These are phyloP conservation scores for Julus scandinavius DNA, from an alignment of 2,888 invertebrate species.

Conservation along the genomic window DNA sequence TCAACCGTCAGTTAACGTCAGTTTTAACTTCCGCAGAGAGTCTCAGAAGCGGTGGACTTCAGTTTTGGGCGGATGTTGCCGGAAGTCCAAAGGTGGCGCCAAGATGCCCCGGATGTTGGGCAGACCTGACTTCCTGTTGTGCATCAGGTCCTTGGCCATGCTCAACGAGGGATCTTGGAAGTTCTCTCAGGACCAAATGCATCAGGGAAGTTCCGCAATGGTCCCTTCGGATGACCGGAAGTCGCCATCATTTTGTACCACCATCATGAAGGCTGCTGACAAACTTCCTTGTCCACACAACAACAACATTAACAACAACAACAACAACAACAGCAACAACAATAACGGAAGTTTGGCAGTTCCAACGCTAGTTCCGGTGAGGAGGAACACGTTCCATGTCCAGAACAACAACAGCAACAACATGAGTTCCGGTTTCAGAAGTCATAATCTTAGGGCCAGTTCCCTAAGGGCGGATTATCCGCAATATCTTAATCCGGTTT, in stretches of 20 bases:
- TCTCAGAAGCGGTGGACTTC: neutral
- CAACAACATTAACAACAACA: neutral
- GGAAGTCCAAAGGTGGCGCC: slow-evolving; percentile 4
- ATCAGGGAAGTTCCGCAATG: neutral
- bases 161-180: slow-evolving; percentile 49
- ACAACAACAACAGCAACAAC: neutral
- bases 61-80: neutral
- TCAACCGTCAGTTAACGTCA: too few species aligned
- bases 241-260: too few species aligned
- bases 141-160: neutral
- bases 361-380: neutral
- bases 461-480: neutral
- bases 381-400: slow-evolving; percentile 6
- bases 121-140: slow-evolving; percentile 36
- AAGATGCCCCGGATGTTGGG: slow-evolving; percentile 26
- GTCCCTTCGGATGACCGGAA: neutral
- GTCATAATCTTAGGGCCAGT: neutral
- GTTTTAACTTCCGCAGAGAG: neutral
- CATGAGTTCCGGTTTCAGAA: neutral
- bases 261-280: neutral
- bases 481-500: neutral
- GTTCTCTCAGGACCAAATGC: slow-evolving; percentile 1
- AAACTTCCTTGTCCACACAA: neutral
- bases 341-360: neutral
- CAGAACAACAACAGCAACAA: neutral